phyloP scores from a whole-genome alignment of 2,113 vertebrate genomes.

The Meles meles region DNA sequence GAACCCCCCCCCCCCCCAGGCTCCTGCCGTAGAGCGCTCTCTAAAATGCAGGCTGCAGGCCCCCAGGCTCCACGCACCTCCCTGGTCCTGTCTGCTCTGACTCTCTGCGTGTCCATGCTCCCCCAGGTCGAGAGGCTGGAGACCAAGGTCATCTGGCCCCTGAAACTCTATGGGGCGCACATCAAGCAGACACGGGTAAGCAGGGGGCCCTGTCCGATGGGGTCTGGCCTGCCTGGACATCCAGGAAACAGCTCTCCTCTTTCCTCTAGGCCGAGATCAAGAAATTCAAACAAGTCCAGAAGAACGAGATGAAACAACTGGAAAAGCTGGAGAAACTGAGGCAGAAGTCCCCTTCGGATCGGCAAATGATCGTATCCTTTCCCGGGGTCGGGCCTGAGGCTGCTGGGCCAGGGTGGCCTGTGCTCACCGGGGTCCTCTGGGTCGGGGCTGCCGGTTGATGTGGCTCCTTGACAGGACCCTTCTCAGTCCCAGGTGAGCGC shows the following conservation, averaged over 20 bases:
- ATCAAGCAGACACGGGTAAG: constrained; percentile 85
- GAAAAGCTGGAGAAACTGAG: constrained; percentile 85
- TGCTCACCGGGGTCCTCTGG: accelerated
- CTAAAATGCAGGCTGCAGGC: background rate
- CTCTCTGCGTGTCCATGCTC: background rate
- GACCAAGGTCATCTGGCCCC: constrained; percentile 78
- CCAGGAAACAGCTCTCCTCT: background rate
- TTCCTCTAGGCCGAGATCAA: constrained; percentile 85
- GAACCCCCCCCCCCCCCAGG: background rate
- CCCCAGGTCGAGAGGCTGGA: constrained; percentile 85
- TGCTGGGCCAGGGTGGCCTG: accelerated
- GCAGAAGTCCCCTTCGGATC: constrained; percentile 83
- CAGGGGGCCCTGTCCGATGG: background rate
- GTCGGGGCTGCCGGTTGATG: background rate
- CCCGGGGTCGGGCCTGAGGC: accelerated
- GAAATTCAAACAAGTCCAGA: constrained; percentile 83
- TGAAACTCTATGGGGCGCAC: constrained; percentile 79
- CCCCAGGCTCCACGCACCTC: accelerated
- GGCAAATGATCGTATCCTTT: constrained; percentile 88
- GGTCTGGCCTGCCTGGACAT: background rate
- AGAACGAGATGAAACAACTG: constrained; percentile 86
- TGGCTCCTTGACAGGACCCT: constrained; percentile 77
- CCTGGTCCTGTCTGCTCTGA: accelerated
- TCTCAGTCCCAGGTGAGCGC: constrained; percentile 86
- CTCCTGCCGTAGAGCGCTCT: background rate